Percentiles rank a stretch among this genome's conserved stretches.
These are phyloP conservation scores for Sphaeridia pumilis DNA, from an alignment of 2,888 invertebrate species.

Conservation along the genomic window DNA sequence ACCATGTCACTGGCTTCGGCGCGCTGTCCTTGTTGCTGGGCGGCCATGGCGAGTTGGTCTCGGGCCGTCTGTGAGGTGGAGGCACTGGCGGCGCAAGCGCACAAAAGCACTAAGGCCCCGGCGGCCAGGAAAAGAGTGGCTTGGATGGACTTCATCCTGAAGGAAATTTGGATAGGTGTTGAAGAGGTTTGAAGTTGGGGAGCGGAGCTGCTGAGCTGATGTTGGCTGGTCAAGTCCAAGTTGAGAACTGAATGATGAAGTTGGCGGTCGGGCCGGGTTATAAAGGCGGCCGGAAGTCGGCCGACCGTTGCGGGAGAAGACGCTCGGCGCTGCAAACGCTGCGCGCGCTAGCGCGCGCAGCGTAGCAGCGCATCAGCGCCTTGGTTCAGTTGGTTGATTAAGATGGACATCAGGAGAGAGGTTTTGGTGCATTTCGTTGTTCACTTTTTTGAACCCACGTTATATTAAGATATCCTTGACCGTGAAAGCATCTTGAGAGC, in stretches of 20 bases:
- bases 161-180: not conserved
- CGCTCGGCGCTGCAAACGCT: too few species aligned
- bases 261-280: not conserved
- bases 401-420: too few species aligned
- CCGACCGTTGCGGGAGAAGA: too few species aligned
- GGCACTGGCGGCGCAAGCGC: conserved; percentile 2
- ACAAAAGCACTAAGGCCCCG: not conserved
- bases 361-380: too few species aligned
- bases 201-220: not conserved
- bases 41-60: not conserved
- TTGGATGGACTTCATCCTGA: conserved; percentile 12
- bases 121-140: conserved; percentile 5
- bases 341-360: too few species aligned
- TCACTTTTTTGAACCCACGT: too few species aligned
- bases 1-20: conserved; percentile 1
- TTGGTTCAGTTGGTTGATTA: too few species aligned
- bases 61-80: not conserved
- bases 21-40: conserved; percentile 1
- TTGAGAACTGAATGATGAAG: not conserved
- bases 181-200: not conserved
- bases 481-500: too few species aligned
- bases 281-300: not conserved
- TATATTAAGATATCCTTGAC: too few species aligned
- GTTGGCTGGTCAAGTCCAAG: not conserved
- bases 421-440: too few species aligned